Conservation (phyloP, 2,113 vertebrate genomes). For the Paradoxurus hermaphroditus region DNA sequence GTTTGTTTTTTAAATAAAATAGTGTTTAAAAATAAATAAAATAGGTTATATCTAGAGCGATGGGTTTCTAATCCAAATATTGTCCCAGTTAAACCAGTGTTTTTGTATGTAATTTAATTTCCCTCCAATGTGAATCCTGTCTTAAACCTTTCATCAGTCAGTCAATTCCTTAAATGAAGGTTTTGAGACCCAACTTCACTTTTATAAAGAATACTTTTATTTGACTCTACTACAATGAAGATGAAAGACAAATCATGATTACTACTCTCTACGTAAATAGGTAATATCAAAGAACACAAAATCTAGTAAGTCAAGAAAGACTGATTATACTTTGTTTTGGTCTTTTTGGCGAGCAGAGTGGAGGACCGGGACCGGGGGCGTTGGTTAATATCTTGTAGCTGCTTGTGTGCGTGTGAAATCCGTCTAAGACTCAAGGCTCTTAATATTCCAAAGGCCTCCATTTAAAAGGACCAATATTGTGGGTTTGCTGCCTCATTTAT, state of each 20-base stretch:
- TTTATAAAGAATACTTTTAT: background rate
- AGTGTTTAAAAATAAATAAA: conserved; percentile 42
- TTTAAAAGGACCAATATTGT: background rate
- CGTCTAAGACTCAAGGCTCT: background rate
- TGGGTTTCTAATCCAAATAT: conserved; percentile 50
- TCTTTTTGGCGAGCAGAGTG: accelerated
- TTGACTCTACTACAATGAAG: background rate
- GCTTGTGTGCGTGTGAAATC: background rate
- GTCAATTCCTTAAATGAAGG: conserved; percentile 12
- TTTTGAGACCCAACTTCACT: background rate
- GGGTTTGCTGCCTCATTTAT: background rate
- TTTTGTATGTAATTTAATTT: conserved; percentile 16
- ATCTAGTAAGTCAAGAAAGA: conserved; percentile 69
- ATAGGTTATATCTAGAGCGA: background rate
- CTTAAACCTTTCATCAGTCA: conserved; percentile 40
- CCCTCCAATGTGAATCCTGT: background rate
- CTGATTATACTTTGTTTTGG: conserved; percentile 63
- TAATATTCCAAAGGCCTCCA: background rate
- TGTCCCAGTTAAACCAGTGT: background rate
- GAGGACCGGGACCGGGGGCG: accelerated
- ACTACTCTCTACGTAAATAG: conserved; percentile 8
- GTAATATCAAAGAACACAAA: conserved; percentile 6
- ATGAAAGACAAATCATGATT: conserved; percentile 67
- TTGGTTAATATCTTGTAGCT: background rate
- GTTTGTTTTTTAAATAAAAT: conserved; percentile 27